These are phyloP conservation scores for Epizoanthus ramosus DNA, from an alignment of 92 coral and sea anemone species.

Conservation along the genomic window DNA sequence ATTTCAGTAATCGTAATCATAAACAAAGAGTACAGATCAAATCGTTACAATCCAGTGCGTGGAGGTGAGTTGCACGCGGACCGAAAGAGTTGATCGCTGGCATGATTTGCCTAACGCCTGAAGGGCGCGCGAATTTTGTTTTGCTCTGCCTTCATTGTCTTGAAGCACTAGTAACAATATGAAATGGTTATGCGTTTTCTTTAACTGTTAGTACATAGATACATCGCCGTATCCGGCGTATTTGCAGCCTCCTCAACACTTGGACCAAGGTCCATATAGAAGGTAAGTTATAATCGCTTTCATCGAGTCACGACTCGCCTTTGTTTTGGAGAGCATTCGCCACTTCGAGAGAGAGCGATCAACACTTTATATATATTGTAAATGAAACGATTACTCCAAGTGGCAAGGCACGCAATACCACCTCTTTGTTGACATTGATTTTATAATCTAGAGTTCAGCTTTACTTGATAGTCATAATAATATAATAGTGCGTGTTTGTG, in stretches of 20 bases:
- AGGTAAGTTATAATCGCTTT: slow-evolving; percentile 50
- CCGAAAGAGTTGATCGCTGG: background rate
- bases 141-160: slow-evolving; percentile 16
- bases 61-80: slow-evolving; percentile 33
- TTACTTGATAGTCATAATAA: background rate
- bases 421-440: slow-evolving; percentile 22
- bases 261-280: slow-evolving; percentile 77
- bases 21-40: slow-evolving; percentile 16
- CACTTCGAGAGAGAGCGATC: background rate
- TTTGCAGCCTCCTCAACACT: slow-evolving; percentile 78
- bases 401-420: slow-evolving; percentile 23
- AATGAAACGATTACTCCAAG: slow-evolving; percentile 15
- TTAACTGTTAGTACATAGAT: slow-evolving; percentile 77
- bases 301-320: background rate
- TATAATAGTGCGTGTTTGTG: background rate
- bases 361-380: background rate
- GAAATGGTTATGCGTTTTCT: slow-evolving; percentile 38
- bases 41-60: slow-evolving; percentile 8
- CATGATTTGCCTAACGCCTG: slow-evolving; percentile 3
- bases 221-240: slow-evolving; percentile 80
- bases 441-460: background rate
- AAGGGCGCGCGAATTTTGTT: slow-evolving; percentile 45
- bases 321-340: background rate
- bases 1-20: slow-evolving; percentile 8
- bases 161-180: slow-evolving; percentile 17